Conservation (phyloP, 2,113 vertebrate species). For the Micromys minutus region DNA sequence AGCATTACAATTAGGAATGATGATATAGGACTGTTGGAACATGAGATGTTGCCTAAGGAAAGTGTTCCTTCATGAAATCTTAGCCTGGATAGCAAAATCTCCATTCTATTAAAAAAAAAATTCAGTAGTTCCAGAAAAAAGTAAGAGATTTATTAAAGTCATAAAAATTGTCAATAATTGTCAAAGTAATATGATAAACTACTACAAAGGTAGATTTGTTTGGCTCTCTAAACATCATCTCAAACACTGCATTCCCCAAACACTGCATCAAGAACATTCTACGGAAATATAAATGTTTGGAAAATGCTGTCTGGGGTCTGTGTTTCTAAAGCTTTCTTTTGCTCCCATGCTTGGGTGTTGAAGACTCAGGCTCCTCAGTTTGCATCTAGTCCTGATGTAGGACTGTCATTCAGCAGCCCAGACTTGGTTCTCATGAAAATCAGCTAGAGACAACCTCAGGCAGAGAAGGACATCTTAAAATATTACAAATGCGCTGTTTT, state of each 20-base stretch:
- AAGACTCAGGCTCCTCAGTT: neutral
- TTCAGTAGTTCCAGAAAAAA: neutral
- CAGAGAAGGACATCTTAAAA: neutral
- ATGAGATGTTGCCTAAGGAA: neutral
- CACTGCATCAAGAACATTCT: neutral
- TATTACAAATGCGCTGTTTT: neutral
- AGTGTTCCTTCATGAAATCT: neutral
- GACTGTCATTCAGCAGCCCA: fast-evolving
- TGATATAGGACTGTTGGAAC: neutral
- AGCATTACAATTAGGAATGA: neutral
- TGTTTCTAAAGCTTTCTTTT: neutral
- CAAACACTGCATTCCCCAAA: neutral
- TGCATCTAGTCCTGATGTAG: neutral
- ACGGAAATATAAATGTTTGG: neutral
- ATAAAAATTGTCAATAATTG: neutral
- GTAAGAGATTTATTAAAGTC: neutral
- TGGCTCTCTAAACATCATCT: neutral
- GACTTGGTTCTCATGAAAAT: neutral
- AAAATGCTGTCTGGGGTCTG: neutral
- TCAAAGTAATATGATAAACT: neutral
- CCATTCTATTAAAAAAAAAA: neutral
- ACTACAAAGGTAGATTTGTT: neutral
- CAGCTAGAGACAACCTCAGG: neutral
- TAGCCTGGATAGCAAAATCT: neutral
- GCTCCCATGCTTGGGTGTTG: neutral